Base-by-base conservation (phyloP, 2,888 invertebrate species). In the Phania funesta region DNA sequence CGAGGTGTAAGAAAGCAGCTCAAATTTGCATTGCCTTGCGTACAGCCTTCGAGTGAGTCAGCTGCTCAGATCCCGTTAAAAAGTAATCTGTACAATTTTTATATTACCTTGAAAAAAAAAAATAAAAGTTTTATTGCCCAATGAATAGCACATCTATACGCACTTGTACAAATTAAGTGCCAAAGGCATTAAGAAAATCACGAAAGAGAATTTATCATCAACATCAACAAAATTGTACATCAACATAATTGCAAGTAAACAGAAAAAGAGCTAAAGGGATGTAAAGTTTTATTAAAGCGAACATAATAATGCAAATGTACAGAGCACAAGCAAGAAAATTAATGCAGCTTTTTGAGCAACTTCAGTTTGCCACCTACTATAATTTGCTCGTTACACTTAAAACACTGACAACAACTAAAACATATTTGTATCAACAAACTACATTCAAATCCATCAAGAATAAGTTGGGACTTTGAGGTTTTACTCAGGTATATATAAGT, bases 381-480 rank as follows among this genome's bases (percentile, higher is more conserved):
- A 60, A 60, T 20, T 62, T 73, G 35, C 44, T 56, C 26, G 48
- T 38, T 48, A 16, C 26, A 35, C 32, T 16, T 16, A 8, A 6
- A 35, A 13, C 24, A 64, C 18, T 3, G 24, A 48, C 35, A 35
- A 35, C 58, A 35, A 44, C 18, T 24, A 24, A 29, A 54, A 20
- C 35, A 11, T 11, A 54, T 41, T 24, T 38, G 11, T n/a, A n/a
- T 0, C 54, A 54, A 26, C 18, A 54, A 29, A 67, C 26, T 32
- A 22, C 32, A 56, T 44, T 26, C 16, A 24, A 58, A 24, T 48
- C 38, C 26, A 20, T 71, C 29, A 52, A 41, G 26, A 16, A 62
- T 22, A 62, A 74, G 13, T 44, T 54, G 64, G 29, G 29, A 74
- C 46, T 41, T 22, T 74, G n/a, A 13, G 46, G 26, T 64, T 54